A percentile compares a stretch with the other conserved stretches of the same genome.
phyloP scores from a whole-genome alignment of 2,113 vertebrate species.

The Dendropsophus ebraccatus region DNA sequence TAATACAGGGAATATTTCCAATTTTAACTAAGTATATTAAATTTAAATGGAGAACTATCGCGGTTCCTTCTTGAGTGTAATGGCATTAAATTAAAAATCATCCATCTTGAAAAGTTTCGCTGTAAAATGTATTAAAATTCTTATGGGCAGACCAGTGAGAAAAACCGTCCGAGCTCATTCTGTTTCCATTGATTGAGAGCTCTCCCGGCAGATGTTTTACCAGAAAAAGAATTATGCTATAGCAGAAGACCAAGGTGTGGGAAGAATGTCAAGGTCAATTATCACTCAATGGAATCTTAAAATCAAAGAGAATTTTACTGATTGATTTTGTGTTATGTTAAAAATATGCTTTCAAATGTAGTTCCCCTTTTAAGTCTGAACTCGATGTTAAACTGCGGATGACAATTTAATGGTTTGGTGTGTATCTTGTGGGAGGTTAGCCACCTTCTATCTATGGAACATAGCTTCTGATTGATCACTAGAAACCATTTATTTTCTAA shows the following conservation, averaged over 20 bases:
- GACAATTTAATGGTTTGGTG: conserved; percentile 37
- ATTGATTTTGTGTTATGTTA: conserved; percentile 52
- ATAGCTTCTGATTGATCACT: conserved; percentile 11
- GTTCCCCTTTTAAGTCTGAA: conserved; percentile 29
- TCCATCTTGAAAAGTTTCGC: conserved; percentile 45
- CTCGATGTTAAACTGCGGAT: conserved; percentile 5
- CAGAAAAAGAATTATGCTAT: conserved; percentile 46
- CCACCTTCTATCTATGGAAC: neutral
- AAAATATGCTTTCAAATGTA: conserved; percentile 49
- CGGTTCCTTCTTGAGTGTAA: conserved; percentile 29
- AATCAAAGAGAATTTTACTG: conserved; percentile 46
- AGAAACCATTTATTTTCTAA: conserved; percentile 18
- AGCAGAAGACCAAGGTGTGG: conserved; percentile 39
- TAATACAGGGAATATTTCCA: conserved; percentile 37
- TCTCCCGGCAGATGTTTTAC: conserved; percentile 50
- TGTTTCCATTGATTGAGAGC: conserved; percentile 40
- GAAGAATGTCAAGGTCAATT: conserved; percentile 54
- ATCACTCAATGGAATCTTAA: conserved; percentile 39
- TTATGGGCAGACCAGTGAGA: conserved; percentile 7
- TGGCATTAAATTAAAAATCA: conserved; percentile 51
- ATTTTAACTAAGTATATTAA: conserved; percentile 39
- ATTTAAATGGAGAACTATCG: conserved; percentile 43
- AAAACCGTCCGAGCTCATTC: conserved; percentile 25
- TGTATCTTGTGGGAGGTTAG: conserved; percentile 16
- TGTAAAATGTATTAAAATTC: conserved; percentile 40